phyloP scores from a whole-genome alignment of 2,113 vertebrate species.

The Sminthopsis crassicaudata region DNA sequence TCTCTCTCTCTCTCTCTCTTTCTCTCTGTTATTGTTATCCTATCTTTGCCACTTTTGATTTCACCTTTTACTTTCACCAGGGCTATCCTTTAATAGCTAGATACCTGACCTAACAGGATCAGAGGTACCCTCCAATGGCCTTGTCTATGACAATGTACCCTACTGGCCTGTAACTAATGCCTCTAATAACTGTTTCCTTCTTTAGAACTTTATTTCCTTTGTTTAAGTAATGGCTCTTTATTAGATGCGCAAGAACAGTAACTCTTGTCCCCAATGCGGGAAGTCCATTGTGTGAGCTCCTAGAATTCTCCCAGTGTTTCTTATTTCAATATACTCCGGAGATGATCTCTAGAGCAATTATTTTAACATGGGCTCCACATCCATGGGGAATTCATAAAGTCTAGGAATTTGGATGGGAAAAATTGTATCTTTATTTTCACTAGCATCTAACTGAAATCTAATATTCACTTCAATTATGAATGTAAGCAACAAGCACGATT shows the following conservation, averaged over 20 bases:
- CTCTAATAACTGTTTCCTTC: neutral
- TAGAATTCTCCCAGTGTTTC: neutral
- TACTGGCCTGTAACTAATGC: neutral
- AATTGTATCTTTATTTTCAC: neutral
- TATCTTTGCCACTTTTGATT: neutral
- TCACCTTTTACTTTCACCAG: neutral
- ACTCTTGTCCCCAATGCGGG: neutral
- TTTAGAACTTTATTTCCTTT: neutral
- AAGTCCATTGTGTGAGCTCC: neutral
- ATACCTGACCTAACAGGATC: neutral
- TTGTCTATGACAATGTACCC: neutral
- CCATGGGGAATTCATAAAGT: neutral
- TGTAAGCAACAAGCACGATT: neutral
- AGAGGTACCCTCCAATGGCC: neutral
- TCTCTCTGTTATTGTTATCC: neutral
- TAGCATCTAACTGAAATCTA: neutral
- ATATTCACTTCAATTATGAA: neutral
- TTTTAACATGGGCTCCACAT: neutral
- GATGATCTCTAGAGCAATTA: neutral
- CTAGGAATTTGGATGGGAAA: neutral
- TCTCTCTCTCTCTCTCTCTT: too few relatives aligned
- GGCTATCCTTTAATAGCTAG: neutral
- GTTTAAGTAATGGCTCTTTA: neutral
- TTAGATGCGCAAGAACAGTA: neutral
- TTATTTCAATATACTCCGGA: neutral